Evolutionary conservation across 2,888 invertebrate genomes (phyloP).

Genomic region (Drosophila sordidapex): DNA sequence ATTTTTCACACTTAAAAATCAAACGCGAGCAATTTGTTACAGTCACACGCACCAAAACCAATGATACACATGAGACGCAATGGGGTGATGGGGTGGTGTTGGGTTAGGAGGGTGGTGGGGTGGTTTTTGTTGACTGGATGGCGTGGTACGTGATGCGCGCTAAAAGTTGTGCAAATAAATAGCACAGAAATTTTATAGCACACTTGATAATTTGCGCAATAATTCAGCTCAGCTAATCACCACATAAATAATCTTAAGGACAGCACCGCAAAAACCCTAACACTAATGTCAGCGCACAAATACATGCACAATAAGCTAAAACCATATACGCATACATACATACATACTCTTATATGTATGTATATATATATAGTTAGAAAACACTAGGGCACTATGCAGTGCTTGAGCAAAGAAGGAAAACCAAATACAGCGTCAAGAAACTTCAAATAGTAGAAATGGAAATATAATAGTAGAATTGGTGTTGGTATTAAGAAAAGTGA

Average conservation of each 20-base stretch:
- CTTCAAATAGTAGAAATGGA: constrained; percentile 5
- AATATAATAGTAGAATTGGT: background rate
- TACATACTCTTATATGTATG: constrained; percentile 16
- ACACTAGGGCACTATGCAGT: constrained; percentile 32
- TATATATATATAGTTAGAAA: constrained; percentile 14
- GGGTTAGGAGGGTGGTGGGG: background rate
- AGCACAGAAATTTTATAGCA: constrained; percentile 79
- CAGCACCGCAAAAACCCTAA: constrained; percentile 35
- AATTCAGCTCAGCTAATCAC: constrained; percentile 82
- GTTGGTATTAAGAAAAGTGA: constrained; percentile 10
- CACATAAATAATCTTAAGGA: constrained; percentile 82
- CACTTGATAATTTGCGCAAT: constrained; percentile 82
- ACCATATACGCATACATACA: constrained; percentile 9
- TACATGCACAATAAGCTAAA: background rate
- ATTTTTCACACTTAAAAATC: constrained; percentile 65
- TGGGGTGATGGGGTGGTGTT: background rate
- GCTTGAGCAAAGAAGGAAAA: constrained; percentile 37
- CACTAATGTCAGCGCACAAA: constrained; percentile 19
- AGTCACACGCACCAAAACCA: constrained; percentile 49
- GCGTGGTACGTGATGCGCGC: constrained; percentile 51
- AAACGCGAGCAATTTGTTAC: constrained; percentile 68
- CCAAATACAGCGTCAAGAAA: constrained; percentile 27
- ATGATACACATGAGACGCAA: constrained; percentile 65
- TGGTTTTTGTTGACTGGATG: constrained; percentile 1
- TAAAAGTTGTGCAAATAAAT: constrained; percentile 68